Evolutionary conservation across 2,797 vertebrate genomes (phyloP).

Genomic region (Allobates femoralis): DNA sequence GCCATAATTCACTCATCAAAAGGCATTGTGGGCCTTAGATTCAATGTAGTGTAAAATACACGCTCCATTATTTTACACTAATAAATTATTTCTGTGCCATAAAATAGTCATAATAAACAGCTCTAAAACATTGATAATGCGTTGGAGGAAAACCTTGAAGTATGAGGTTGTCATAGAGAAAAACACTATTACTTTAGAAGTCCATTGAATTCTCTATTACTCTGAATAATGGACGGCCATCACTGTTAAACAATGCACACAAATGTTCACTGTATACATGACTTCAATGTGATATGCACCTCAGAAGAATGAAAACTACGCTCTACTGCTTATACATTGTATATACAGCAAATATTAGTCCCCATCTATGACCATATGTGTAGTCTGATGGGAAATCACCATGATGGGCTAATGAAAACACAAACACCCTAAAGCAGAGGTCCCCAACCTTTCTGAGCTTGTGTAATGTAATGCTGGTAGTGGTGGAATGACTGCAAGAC

Average conservation of each 20-base stretch:
- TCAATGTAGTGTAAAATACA: neutral
- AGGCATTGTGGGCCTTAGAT: neutral
- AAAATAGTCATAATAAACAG: constrained; percentile 24
- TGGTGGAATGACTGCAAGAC: too few relatives aligned
- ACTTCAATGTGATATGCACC: too few relatives aligned
- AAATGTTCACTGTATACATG: neutral
- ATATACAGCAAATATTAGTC: too few relatives aligned
- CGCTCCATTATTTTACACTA: neutral
- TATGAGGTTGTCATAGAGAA: neutral
- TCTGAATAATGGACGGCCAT: neutral
- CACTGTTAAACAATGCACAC: neutral
- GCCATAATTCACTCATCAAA: neutral
- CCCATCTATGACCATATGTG: too few relatives aligned
- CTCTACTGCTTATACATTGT: neutral
- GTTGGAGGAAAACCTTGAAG: neutral
- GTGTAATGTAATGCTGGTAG: too few relatives aligned
- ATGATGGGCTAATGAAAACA: too few relatives aligned
- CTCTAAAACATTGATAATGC: constrained; percentile 31
- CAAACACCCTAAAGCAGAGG: too few relatives aligned
- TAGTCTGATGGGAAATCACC: too few relatives aligned
- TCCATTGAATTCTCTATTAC: neutral
- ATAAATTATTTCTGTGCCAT: constrained; percentile 29
- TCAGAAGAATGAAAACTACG: neutral
- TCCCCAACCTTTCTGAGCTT: too few relatives aligned
- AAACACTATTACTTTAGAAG: neutral